A percentile compares a stretch with the other conserved stretches of the same genome.
Conservation (phyloP, 2,797 vertebrate genomes). For the Lithobates pipiens region DNA sequence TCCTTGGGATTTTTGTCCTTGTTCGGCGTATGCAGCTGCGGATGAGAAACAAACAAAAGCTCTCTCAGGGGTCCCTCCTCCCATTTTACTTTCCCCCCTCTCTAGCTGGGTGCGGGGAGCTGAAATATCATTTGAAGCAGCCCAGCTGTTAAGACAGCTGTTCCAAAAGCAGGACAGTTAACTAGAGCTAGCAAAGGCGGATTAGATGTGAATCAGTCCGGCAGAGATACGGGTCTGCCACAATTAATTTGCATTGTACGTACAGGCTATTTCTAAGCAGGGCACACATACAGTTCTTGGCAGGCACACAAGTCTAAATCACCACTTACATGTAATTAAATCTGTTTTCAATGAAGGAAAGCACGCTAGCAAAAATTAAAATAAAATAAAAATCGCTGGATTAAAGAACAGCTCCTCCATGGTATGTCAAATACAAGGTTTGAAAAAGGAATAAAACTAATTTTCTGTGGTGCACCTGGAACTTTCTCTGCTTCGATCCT, state of each 20-base stretch:
- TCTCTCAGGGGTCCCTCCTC: slow-evolving; percentile 19
- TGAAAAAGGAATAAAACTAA: no score
- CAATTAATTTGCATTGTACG: slow-evolving; percentile 46
- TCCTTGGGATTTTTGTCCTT: slow-evolving; percentile 45
- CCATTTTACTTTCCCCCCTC: neutral
- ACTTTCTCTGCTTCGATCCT: no score
- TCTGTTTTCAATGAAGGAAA: neutral
- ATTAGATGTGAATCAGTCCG: slow-evolving; percentile 54
- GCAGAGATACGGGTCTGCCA: slow-evolving; percentile 31
- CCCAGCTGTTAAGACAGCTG: slow-evolving; percentile 60
- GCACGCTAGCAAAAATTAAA: neutral
- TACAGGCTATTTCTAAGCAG: neutral
- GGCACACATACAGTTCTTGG: slow-evolving; percentile 21
- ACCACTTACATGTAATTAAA: slow-evolving; percentile 14
- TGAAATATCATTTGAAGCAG: slow-evolving; percentile 51
- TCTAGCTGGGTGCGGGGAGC: slow-evolving; percentile 33
- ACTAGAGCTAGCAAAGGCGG: slow-evolving; percentile 42
- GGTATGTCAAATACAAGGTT: neutral
- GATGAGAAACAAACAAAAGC: slow-evolving; percentile 45
- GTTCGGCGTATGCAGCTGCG: slow-evolving; percentile 42
- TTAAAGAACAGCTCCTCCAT: no score
- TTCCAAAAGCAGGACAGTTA: slow-evolving; percentile 52
- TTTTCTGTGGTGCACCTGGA: no score
- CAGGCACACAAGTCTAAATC: slow-evolving; percentile 18
- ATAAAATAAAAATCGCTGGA: no score